Base-by-base conservation (phyloP, 53 echinoderm and acorn worm genomes). In the Hippasteria phrygiana region DNA sequence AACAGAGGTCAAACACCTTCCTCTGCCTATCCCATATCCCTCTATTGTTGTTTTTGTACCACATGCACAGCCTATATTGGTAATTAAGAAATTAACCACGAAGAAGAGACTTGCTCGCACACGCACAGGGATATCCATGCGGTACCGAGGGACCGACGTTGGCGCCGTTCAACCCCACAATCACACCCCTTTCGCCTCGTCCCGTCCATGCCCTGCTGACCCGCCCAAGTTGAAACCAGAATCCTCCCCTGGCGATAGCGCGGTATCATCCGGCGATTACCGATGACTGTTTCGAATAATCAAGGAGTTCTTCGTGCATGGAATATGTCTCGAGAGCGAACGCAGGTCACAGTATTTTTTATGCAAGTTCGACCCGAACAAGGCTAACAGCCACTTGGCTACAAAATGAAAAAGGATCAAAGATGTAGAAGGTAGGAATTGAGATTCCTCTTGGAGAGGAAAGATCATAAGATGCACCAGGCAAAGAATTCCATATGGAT, bases 61-160 rank as follows among this genome's bases (percentile, higher is more conserved):
- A n/a, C n/a, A 35, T 67, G 59, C 69, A 29, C 5, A 5, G 65
- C 29, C 34, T 9, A 9, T 4, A 14, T 31, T 14, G 34, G 69
- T 67, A 67, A 67, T 67, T 67, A 67, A 67, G 69, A 67, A 65
- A 67, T 67, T 67, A 67, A 14, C 69, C 34, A 11, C 69, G 13
- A n/a, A n/a, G n/a, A n/a, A 67, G 69, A 22, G 32, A 16, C 36
- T 67, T 13, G 69, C 5, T 63, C 36, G 32, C 37, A 17, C 65
- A 32, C 18, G 9, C 1, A 35, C 34, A 3, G 0, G 69, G 36
- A 35, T 59, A 67, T 67, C 13, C 4, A 35, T 36, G 11, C 5
- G 34, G 69, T 18, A 35, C 27, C 69, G 2, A 67, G 69, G 69
- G 69, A 67, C 69, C 13, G 17, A 10, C 33, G 59, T 16, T 65